Percentiles rank a stretch among this genome's conserved stretches.
Conservation (phyloP, 1,140 invertebrate species). For the Whitmania pigra region DNA sequence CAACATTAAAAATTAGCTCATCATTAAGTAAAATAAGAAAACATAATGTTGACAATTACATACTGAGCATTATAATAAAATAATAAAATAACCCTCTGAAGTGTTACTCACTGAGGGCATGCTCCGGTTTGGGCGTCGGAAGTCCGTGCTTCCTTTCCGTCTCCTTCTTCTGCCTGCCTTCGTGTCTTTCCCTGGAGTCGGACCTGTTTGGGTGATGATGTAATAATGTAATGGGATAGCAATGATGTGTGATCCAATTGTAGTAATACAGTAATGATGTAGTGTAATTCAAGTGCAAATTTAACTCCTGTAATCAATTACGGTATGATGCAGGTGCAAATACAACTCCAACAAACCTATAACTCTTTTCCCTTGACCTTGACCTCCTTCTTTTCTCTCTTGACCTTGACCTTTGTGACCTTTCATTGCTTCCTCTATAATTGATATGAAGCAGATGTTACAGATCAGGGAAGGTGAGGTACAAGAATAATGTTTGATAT, state of each 20-base stretch:
- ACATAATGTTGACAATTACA: too few relatives aligned
- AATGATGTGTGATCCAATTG: background rate
- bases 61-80: too few relatives aligned
- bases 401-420: slow-evolving; percentile 37
- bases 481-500: too few relatives aligned
- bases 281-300: too few relatives aligned
- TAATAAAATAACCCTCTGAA: too few relatives aligned
- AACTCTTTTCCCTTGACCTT: slow-evolving; percentile 40
- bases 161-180: slow-evolving; percentile 48
- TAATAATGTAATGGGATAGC: background rate
- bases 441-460: too few relatives aligned
- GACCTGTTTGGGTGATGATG: slow-evolving; percentile 2
- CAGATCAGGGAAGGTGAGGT: too few relatives aligned
- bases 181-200: slow-evolving; percentile 38
- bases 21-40: too few relatives aligned
- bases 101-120: too few relatives aligned
- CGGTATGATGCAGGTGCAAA: background rate
- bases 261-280: too few relatives aligned
- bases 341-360: too few relatives aligned
- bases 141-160: slow-evolving; percentile 66
- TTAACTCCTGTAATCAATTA: background rate
- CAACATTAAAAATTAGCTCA: too few relatives aligned
- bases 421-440: slow-evolving; percentile 35
- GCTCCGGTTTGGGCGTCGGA: slow-evolving; percentile 38
- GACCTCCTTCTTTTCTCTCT: slow-evolving; percentile 42